A percentile compares a stretch with the other conserved stretches of the same genome.
These are phyloP conservation scores for Neopelma chrysocephalum DNA, from an alignment of 2,797 vertebrate species.

Conservation along the genomic window DNA sequence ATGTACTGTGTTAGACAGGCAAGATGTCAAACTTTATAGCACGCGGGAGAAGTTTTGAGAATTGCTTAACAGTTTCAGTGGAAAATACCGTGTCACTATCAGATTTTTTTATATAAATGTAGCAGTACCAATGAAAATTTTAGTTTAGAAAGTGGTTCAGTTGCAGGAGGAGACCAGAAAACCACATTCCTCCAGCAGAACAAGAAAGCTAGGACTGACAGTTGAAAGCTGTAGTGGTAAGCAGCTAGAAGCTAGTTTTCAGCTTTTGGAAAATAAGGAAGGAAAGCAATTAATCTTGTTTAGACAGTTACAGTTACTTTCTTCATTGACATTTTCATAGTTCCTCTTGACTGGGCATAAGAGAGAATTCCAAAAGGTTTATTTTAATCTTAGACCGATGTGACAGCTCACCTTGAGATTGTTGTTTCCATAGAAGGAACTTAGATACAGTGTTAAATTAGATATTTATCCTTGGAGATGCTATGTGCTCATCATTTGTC, in stretches of 20 bases:
- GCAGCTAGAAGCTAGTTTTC: background rate
- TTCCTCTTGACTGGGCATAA: background rate
- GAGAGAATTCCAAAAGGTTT: background rate
- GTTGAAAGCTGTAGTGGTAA: background rate
- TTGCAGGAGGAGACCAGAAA: background rate
- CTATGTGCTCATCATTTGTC: background rate
- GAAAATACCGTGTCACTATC: background rate
- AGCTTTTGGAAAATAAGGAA: background rate
- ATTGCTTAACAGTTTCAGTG: background rate
- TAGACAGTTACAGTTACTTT: background rate
- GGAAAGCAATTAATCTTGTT: background rate
- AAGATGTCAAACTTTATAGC: background rate
- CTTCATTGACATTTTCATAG: background rate
- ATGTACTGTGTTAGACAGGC: background rate
- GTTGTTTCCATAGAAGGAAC: background rate
- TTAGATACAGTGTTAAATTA: background rate
- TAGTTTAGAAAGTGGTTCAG: background rate
- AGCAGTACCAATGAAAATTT: background rate
- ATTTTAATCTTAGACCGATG: background rate
- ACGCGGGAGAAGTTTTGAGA: background rate
- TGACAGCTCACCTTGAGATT: background rate
- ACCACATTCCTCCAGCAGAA: background rate
- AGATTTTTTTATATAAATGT: background rate
- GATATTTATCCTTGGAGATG: background rate
- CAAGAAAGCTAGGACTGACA: background rate